A percentile compares a stretch with the other conserved stretches of the same genome.
Evolutionary conservation across 2,888 invertebrate genomes (phyloP).

Genomic region (Heliconius charithonia): DNA sequence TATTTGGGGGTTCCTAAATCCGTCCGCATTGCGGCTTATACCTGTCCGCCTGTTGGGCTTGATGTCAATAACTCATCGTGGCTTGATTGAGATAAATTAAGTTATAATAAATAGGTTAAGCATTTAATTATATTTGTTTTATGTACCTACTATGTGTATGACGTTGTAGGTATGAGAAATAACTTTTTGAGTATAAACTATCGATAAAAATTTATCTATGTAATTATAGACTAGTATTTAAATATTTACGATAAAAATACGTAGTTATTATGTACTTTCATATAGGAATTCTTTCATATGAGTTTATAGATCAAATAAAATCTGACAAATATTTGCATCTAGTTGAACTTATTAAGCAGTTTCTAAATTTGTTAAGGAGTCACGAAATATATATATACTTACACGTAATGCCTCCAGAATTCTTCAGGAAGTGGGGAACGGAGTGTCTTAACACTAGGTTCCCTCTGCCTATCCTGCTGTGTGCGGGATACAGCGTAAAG

Average conservation of each 20-base stretch:
- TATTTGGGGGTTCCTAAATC: conserved; percentile 48
- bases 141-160: not conserved
- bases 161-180: no score
- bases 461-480: no score
- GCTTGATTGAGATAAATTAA: conserved; percentile 55
- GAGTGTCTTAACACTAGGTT: no score
- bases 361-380: not conserved
- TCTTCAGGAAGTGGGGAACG: no score
- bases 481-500: no score
- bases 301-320: not conserved
- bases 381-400: no score
- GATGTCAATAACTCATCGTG: conserved; percentile 68
- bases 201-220: no score
- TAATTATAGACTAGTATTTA: no score
- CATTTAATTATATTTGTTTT: not conserved
- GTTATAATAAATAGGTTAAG: not conserved
- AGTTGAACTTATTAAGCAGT: not conserved
- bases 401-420: no score
- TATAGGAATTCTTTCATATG: not conserved
- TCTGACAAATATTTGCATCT: not conserved
- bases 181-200: no score
- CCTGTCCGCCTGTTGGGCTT: conserved; percentile 46
- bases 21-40: conserved; percentile 52
- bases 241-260: no score
- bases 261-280: no score